These are phyloP conservation scores for Willowsia nigromaculata DNA, from an alignment of 2,888 invertebrate species.

Conservation along the genomic window DNA sequence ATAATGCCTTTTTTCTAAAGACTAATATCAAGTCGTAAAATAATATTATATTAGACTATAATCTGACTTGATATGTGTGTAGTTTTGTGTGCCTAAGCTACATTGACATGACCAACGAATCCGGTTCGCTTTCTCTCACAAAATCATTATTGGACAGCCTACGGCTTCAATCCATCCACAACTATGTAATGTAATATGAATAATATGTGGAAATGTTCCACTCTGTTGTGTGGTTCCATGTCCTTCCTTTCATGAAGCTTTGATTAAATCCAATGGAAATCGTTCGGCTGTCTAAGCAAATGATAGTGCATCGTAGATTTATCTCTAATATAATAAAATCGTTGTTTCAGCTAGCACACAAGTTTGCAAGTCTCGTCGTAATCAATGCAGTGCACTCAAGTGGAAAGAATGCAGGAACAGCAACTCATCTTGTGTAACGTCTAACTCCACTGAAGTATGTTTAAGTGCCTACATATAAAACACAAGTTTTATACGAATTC, in stretches of 20 bases:
- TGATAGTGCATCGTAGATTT: constrained; percentile 4
- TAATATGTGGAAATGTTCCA: neutral
- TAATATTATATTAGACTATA: neutral
- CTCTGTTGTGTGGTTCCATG: neutral
- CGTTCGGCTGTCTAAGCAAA: constrained; percentile 30
- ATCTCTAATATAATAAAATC: constrained; percentile 6
- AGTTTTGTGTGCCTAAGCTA: neutral
- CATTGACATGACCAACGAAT: constrained; percentile 20
- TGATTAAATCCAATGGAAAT: constrained; percentile 31
- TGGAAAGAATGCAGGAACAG: neutral
- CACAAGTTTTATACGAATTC: neutral
- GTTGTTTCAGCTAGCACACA: neutral
- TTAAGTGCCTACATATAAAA: neutral
- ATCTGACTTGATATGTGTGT: neutral
- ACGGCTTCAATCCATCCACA: neutral
- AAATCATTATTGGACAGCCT: neutral
- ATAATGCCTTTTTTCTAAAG: constrained; percentile 1
- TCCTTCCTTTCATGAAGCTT: constrained; percentile 15
- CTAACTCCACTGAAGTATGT: neutral
- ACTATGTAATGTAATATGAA: too few relatives aligned
- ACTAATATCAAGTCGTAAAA: neutral
- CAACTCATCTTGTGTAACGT: neutral
- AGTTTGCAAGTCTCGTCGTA: neutral
- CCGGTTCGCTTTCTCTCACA: neutral
- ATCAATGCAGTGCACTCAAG: constrained; percentile 22